Evolutionary conservation across 2,797 vertebrate genomes (phyloP), one percentile per base, ranked within the genome.

Genomic region (Lophius americanus): DNA sequence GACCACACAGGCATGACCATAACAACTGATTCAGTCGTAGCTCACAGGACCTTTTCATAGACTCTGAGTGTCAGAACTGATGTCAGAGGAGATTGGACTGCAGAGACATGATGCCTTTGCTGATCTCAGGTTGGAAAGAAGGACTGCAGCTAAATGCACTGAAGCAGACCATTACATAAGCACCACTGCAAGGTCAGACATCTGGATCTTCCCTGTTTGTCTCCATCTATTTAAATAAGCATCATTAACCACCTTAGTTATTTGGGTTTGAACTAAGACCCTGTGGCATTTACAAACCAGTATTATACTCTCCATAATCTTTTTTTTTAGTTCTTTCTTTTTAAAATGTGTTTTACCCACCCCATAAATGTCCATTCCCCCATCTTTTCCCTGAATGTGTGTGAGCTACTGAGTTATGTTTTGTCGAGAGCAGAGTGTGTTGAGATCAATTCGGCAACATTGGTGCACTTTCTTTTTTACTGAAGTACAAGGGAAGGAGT

Each of bases 91-190:
- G 86, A 89, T 82, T 81, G 85, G 80, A 83, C 88, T 82, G 89
- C 88, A 72, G 86, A 87, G 87, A 87, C 74, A 81, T 82, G 88
- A 81, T 88, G 79, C 87, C 83, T 90, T 85, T 74, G 54, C 85
- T 76, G 84, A 90, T 88, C 85, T 76, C 75, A 79, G 78, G 79
- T 87, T 87, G 87, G 79, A 85, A 88, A 82, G 82, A 75, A 87
- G 85, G 78, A 76, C 90, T 88, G 85, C 89, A 89, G 87, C 88
- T 89, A 88, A 89, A 89, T 88, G 88, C 84, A 91, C 86, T 91
- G 85, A 91, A 91, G 89, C 88, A 89, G 86, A 88, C 88, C 84
- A 81, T 92, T 91, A 89, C 88, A 91, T 91, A 91, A 92, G 89
- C 87, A 81, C 83, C 78, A 84, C 89, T 88, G 87, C 89, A 90